phyloP scores from a whole-genome alignment of 2,113 vertebrate species.

The Ivindomyrus marchei region DNA sequence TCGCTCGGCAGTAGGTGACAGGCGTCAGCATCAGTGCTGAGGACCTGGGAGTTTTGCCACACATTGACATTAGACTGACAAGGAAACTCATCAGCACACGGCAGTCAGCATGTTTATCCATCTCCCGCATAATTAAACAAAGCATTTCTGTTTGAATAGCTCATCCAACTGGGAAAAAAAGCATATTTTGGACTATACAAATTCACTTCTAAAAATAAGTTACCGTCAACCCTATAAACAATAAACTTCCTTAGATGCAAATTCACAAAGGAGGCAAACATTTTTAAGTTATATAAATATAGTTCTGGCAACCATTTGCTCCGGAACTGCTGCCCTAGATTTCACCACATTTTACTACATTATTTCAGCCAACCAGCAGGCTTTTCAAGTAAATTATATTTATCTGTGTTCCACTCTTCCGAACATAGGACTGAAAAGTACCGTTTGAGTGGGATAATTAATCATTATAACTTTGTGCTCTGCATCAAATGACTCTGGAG shows the following conservation, averaged over 20 bases:
- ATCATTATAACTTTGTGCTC: conserved; percentile 4
- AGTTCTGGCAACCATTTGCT: background rate
- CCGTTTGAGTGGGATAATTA: background rate
- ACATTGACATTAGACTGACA: background rate
- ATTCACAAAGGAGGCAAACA: background rate
- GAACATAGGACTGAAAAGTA: background rate
- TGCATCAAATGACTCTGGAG: background rate
- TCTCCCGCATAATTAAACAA: background rate
- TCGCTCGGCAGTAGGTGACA: background rate
- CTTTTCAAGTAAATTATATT: background rate
- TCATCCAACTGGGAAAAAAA: background rate
- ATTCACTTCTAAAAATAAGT: background rate
- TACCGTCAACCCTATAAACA: background rate
- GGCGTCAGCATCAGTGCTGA: background rate
- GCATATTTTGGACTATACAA: background rate
- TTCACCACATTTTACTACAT: background rate
- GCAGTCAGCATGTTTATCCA: background rate
- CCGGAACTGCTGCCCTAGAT: background rate
- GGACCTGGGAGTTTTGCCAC: background rate
- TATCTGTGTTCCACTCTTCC: background rate
- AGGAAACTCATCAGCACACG: background rate
- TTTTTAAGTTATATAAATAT: background rate
- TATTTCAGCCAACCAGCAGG: background rate
- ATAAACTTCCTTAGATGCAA: background rate
- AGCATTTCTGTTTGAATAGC: background rate